Evolutionary conservation across 2,888 invertebrate genomes (phyloP).

Genomic region (Drosophila multiciliata): DNA sequence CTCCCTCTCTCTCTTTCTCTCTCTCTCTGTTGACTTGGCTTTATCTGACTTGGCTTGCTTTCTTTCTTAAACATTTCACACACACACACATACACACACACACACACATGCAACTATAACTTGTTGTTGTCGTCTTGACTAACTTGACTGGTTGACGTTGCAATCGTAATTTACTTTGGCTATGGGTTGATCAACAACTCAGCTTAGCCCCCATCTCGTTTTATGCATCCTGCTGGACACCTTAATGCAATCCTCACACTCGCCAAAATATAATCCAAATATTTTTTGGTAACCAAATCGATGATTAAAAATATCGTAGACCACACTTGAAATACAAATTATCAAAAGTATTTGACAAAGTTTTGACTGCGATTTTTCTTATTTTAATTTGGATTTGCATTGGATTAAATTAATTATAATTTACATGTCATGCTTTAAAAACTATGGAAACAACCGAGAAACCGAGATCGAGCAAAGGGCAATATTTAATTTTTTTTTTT

Average conservation of each 20-base stretch:
- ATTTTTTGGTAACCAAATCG: background rate
- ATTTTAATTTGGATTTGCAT: background rate
- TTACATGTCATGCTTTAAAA: background rate
- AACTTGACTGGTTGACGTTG: slow-evolving; percentile 77
- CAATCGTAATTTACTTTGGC: slow-evolving; percentile 81
- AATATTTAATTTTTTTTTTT: background rate
- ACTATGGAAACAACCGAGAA: background rate
- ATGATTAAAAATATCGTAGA: background rate
- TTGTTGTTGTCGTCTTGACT: slow-evolving; percentile 75
- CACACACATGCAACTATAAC: slow-evolving; percentile 30
- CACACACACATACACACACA: slow-evolving; percentile 29
- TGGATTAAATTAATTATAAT: background rate
- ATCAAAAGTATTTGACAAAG: no score
- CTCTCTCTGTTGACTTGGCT: background rate
- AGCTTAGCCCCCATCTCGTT: slow-evolving; percentile 43
- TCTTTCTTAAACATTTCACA: slow-evolving; percentile 72
- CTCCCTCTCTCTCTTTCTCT: background rate
- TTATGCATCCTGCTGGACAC: slow-evolving; percentile 68
- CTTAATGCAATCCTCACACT: slow-evolving; percentile 16
- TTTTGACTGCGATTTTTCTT: background rate
- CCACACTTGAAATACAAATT: background rate
- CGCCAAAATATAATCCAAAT: background rate
- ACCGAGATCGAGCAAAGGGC: no score
- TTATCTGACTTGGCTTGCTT: slow-evolving; percentile 68
- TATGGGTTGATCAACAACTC: slow-evolving; percentile 76